Percentiles rank a stretch among this genome's conserved stretches.
phyloP scores from a whole-genome alignment of 1,140 invertebrate species.

The Drosophila burlai region DNA sequence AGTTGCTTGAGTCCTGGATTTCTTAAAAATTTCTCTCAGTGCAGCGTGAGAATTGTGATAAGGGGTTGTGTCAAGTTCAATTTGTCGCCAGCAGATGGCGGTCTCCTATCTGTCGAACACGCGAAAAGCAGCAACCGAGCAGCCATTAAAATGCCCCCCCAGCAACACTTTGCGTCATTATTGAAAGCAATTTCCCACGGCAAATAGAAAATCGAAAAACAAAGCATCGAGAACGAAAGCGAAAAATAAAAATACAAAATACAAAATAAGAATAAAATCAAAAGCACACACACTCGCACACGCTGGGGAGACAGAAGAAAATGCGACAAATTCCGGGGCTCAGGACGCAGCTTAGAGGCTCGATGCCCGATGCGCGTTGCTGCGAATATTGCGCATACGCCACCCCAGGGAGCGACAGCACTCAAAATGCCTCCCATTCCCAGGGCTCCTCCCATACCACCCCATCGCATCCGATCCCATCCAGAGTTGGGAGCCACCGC shows the following conservation, averaged over 20 bases:
- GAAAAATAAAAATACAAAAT: slow-evolving; percentile 32
- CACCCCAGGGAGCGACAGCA: slow-evolving; percentile 29
- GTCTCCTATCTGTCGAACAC: slow-evolving; percentile 33
- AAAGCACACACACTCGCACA: slow-evolving; percentile 10
- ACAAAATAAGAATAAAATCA: slow-evolving; percentile 41
- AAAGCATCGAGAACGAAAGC: slow-evolving; percentile 37
- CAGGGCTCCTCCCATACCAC: not conserved
- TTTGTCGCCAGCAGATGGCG: slow-evolving; percentile 39
- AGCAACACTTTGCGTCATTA: slow-evolving; percentile 63
- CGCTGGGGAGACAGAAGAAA: slow-evolving; percentile 21
- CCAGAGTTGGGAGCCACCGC: slow-evolving; percentile 21
- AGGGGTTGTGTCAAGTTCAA: slow-evolving; percentile 39
- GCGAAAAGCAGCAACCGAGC: slow-evolving; percentile 26
- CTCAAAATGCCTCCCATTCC: slow-evolving; percentile 22
- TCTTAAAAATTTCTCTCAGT: slow-evolving; percentile 7
- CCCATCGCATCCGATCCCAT: not conserved
- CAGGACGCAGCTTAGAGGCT: slow-evolving; percentile 58
- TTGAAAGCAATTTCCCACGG: slow-evolving; percentile 52
- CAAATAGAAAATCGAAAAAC: slow-evolving; percentile 59
- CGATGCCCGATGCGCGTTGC: slow-evolving; percentile 29
- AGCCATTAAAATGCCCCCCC: slow-evolving; percentile 49
- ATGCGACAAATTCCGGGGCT: slow-evolving; percentile 63
- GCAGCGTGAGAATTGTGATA: slow-evolving; percentile 9
- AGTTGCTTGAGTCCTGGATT: rapidly evolving
- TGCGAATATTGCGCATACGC: slow-evolving; percentile 72